Base-by-base conservation (phyloP, 2,797 vertebrate genomes). In the Lagocephalus sceleratus region DNA sequence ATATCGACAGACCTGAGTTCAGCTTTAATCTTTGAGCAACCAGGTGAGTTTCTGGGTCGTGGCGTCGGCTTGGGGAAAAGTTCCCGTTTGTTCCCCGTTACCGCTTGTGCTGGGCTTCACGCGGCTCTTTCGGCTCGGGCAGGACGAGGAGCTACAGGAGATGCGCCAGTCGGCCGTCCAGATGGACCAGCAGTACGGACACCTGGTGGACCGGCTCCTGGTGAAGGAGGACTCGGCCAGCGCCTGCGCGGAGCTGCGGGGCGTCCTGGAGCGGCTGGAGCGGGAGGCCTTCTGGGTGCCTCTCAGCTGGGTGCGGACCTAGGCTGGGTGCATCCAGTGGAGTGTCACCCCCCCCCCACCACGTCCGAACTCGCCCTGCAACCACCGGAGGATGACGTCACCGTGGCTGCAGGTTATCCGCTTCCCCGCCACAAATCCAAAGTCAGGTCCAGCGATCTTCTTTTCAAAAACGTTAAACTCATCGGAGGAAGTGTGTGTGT, bases 61-160 rank as follows among this genome's bases (percentile, higher is more conserved):
- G n/a, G n/a, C n/a, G n/a, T n/a, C n/a, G n/a, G 14, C 32, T 35
- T 35, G 32, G 6, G 1, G 32, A 35, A 35, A 35, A 7, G 32
- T n/a, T 39, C 38, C 5, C 1, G 16, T 14, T 39, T 17, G 6
- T 8, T 41, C 5, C 23, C 11, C 12, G 1, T 11, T n/a, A n/a
- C n/a, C n/a, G n/a, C n/a, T n/a, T n/a, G n/a, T n/a, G n/a, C n/a
- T n/a, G 20, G 43, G 16, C 16, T 8, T 7, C 10, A 51, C 22
- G 38, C 12, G 3, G 0, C 38, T 19, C 0, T 5, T 51, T 20
- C 57, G 21, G 0, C 16, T 47, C 32, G 40, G 15, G 42, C 91
- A 98, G 96, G 94, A 94, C 9, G 94, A 97, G 72, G 92, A 97
- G 59, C 88, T 95, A 40, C 92, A 93, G 73, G 95, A 98, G 80